Conservation (phyloP, 2,888 invertebrate genomes). For the Ecdyonurus torrentis region DNA sequence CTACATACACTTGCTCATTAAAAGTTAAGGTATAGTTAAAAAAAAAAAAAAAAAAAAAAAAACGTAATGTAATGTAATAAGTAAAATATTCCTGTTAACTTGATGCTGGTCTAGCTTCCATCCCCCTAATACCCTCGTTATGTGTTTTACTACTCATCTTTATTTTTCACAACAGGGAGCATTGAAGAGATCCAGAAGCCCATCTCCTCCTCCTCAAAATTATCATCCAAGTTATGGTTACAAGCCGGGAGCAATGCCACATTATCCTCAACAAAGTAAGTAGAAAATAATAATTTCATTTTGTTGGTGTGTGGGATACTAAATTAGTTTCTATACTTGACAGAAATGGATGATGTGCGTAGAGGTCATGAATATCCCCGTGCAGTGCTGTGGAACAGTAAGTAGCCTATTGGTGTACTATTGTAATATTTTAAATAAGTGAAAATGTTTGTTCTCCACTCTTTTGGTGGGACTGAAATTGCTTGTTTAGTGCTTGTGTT, state of each 20-base stretch:
- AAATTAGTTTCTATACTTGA: conserved; percentile 15
- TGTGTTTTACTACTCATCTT: too few species aligned
- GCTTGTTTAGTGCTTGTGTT: background rate
- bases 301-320: background rate
- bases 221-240: conserved; percentile 38
- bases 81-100: too few species aligned
- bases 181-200: conserved; percentile 46
- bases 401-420: conserved; percentile 26
- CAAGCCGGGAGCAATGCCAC: conserved; percentile 36
- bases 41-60: too few species aligned
- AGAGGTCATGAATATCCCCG: conserved; percentile 62
- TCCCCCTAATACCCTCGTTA: too few species aligned
- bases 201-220: conserved; percentile 35
- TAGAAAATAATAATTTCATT: conserved; percentile 8
- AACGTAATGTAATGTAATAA: too few species aligned
- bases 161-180: too few species aligned
- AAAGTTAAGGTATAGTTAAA: too few species aligned
- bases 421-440: background rate
- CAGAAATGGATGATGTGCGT: conserved; percentile 64
- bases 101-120: too few species aligned
- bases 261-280: conserved; percentile 44
- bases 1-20: too few species aligned
- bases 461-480: too few species aligned
- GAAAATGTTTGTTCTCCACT: background rate
- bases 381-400: conserved; percentile 75